These are phyloP conservation scores for Dolichallabes microphthalmus DNA, from an alignment of 2,113 vertebrate genomes.

Conservation along the genomic window DNA sequence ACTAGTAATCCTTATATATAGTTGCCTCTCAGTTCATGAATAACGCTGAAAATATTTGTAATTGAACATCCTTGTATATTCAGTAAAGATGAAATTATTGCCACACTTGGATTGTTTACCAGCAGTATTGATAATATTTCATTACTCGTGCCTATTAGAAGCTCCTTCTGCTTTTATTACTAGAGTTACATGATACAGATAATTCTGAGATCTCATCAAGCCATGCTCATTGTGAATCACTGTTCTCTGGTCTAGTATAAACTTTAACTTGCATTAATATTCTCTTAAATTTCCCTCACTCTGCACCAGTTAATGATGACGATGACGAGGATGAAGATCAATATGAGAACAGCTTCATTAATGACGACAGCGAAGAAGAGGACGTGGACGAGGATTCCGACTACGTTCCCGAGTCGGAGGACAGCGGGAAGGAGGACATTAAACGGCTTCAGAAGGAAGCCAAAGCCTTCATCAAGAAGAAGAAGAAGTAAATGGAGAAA, in stretches of 20 bases:
- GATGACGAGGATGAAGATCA: constrained; percentile 48
- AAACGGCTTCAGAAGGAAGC: constrained; percentile 61
- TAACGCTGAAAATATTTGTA: too few species aligned
- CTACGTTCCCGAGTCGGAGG: constrained; percentile 62
- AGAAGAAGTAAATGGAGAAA: constrained; percentile 29
- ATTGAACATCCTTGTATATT: too few species aligned
- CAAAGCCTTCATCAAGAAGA: constrained; percentile 54
- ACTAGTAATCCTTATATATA: too few species aligned
- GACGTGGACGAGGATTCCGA: constrained; percentile 63
- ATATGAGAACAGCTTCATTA: constrained; percentile 68
- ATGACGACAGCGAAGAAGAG: constrained; percentile 68
- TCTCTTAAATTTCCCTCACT: background rate
- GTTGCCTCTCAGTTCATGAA: too few species aligned
- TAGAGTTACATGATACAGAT: background rate
- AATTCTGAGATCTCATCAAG: background rate
- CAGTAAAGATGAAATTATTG: too few species aligned
- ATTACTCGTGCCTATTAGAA: background rate
- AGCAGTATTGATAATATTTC: background rate
- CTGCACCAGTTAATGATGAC: background rate
- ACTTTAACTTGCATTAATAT: background rate
- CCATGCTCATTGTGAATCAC: background rate
- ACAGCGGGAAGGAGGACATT: constrained; percentile 61
- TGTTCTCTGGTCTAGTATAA: background rate
- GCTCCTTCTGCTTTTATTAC: background rate
- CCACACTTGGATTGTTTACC: too few species aligned